These are phyloP conservation scores for Ctenomys sociabilis DNA, from an alignment of 2,113 vertebrate species.

Conservation along the genomic window DNA sequence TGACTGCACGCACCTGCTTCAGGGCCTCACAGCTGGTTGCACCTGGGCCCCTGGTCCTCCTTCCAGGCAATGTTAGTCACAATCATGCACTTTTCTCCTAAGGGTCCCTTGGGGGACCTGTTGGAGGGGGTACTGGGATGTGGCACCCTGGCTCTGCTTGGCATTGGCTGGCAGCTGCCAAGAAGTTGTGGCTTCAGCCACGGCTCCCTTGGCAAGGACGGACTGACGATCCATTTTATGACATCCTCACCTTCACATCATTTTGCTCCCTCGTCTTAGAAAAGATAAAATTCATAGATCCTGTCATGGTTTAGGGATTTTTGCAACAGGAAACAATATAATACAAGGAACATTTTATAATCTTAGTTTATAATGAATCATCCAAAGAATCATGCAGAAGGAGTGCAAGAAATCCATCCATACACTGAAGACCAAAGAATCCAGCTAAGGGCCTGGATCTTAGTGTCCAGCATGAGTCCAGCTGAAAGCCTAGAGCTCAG, in stretches of 20 bases:
- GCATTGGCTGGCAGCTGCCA: not conserved
- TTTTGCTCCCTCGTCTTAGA: not conserved
- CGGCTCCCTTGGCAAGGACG: accelerated
- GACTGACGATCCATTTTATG: accelerated
- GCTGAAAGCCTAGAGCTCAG: too few relatives aligned
- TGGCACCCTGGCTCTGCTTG: not conserved
- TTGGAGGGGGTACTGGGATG: not conserved
- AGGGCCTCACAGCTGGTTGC: not conserved
- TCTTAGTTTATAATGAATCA: too few relatives aligned
- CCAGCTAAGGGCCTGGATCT: too few relatives aligned
- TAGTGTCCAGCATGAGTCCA: too few relatives aligned
- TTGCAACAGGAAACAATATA: too few relatives aligned
- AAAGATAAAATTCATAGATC: not conserved
- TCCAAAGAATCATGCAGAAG: too few relatives aligned
- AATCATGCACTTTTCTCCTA: not conserved
- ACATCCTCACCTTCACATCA: accelerated
- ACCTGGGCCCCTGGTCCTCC: not conserved
- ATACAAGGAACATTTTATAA: too few relatives aligned
- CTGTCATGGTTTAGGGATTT: too few relatives aligned
- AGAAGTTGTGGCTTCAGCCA: accelerated
- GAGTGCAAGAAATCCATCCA: too few relatives aligned
- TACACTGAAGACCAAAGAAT: too few relatives aligned
- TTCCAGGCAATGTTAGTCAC: not conserved
- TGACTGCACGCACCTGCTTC: not conserved
- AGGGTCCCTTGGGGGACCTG: not conserved